phyloP scores from a whole-genome alignment of 2,113 vertebrate species.

The Mohoua ochrocephala region DNA sequence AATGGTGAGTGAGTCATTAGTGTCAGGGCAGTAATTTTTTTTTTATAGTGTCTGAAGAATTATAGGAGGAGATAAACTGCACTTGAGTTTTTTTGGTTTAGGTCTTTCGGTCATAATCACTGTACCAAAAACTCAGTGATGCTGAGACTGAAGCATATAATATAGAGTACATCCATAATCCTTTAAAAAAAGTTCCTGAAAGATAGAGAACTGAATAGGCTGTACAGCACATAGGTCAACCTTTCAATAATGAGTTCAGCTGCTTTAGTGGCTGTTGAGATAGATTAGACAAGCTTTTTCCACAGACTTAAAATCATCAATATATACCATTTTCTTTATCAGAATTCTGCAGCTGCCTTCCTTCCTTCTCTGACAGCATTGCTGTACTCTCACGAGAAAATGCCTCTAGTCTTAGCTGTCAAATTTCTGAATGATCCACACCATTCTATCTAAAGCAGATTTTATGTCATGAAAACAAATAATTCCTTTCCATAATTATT shows the following conservation, averaged over 20 bases:
- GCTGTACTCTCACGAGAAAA: neutral
- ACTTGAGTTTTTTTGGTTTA: neutral
- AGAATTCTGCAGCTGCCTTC: neutral
- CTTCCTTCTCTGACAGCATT: neutral
- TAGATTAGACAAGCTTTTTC: neutral
- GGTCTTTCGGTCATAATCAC: rapidly evolving
- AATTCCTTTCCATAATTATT: neutral
- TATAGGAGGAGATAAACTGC: neutral
- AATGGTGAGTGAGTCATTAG: neutral
- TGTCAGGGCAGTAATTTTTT: neutral
- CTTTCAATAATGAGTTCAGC: neutral
- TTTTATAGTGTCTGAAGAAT: neutral
- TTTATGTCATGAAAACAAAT: neutral
- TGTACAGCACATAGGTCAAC: neutral
- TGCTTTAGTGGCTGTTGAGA: neutral
- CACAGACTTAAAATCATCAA: neutral
- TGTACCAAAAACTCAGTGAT: neutral
- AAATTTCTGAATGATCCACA: neutral
- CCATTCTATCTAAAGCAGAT: neutral
- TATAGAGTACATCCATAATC: neutral
- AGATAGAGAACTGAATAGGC: neutral
- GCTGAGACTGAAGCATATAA: neutral
- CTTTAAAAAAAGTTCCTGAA: neutral
- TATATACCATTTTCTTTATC: conserved; percentile 12
- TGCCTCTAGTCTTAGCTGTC: neutral